phyloP scores from a whole-genome alignment of 2,888 invertebrate genomes.

The Aricia artaxerxes region DNA sequence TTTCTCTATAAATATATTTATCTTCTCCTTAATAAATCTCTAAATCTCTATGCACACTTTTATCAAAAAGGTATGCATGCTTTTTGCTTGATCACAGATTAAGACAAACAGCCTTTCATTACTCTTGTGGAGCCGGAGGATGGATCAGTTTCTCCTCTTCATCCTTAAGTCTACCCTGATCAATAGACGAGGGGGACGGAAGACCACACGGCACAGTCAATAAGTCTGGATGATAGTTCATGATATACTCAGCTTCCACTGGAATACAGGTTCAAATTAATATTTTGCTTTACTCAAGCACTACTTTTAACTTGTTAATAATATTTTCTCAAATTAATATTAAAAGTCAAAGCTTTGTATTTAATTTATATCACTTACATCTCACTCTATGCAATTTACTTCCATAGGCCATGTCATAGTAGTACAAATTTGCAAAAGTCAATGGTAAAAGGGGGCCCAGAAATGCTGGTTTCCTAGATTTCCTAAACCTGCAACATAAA shows the following conservation, averaged over 20 bases:
- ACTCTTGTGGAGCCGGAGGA: neutral
- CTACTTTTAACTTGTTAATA: neutral
- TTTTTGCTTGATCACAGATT: neutral
- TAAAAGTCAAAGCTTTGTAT: neutral
- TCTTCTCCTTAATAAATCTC: neutral
- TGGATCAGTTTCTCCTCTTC: slow-evolving; percentile 12
- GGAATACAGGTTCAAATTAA: neutral
- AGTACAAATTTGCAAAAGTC: neutral
- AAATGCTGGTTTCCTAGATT: neutral
- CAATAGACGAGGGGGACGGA: slow-evolving; percentile 2
- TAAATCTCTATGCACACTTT: neutral
- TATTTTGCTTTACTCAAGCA: neutral
- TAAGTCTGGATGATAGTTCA: slow-evolving; percentile 8
- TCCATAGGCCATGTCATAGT: slow-evolving; percentile 7
- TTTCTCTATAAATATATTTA: neutral
- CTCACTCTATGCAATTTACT: slow-evolving; percentile 8
- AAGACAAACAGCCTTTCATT: neutral
- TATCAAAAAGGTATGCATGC: neutral
- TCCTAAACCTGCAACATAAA: neutral
- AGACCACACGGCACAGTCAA: slow-evolving; percentile 5
- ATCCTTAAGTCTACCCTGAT: slow-evolving; percentile 8
- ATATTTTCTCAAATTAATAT: too few relatives aligned
- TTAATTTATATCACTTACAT: neutral
- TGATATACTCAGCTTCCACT: slow-evolving; percentile 14
- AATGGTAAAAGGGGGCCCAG: neutral